phyloP scores from a whole-genome alignment of 2,888 invertebrate genomes.

The Aromia moschata region DNA sequence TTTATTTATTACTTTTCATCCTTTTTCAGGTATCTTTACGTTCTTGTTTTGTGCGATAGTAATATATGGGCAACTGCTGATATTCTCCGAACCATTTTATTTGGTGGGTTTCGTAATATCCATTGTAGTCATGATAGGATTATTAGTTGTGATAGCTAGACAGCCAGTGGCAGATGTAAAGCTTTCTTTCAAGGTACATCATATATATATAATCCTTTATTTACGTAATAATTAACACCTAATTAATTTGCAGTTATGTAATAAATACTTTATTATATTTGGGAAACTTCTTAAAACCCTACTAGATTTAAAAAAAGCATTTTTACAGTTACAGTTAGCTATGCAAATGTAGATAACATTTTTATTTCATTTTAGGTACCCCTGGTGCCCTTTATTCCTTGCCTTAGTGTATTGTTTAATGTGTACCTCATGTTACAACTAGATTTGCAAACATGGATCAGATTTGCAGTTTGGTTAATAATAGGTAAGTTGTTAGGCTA shows the following conservation, averaged over 20 bases:
- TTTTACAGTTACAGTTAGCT: no score
- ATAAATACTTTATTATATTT: no score
- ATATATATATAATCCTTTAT: no score
- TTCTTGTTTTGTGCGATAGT: conserved; percentile 66
- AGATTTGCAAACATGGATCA: conserved; percentile 85
- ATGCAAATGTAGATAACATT: conserved; percentile 33
- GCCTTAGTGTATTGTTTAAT: conserved; percentile 86
- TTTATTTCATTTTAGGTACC: conserved; percentile 72
- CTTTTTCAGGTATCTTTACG: conserved; percentile 66
- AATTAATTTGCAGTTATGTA: no score
- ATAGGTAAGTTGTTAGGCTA: conserved; percentile 68
- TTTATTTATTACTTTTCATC: neutral
- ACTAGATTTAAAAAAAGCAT: no score
- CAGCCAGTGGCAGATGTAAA: conserved; percentile 73
- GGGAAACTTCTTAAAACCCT: no score
- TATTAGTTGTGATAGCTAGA: conserved; percentile 72
- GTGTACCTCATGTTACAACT: conserved; percentile 91
- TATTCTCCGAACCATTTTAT: conserved; percentile 60
- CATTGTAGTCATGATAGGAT: conserved; percentile 63
- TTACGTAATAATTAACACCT: no score
- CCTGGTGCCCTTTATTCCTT: conserved; percentile 84
- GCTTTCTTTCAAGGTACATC: conserved; percentile 80
- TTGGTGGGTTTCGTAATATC: conserved; percentile 58
- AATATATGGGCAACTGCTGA: conserved; percentile 55
- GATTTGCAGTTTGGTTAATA: conserved; percentile 85